Base-by-base conservation (phyloP, 1,140 invertebrate genomes). In the Pseudomyrmex sp. region DNA sequence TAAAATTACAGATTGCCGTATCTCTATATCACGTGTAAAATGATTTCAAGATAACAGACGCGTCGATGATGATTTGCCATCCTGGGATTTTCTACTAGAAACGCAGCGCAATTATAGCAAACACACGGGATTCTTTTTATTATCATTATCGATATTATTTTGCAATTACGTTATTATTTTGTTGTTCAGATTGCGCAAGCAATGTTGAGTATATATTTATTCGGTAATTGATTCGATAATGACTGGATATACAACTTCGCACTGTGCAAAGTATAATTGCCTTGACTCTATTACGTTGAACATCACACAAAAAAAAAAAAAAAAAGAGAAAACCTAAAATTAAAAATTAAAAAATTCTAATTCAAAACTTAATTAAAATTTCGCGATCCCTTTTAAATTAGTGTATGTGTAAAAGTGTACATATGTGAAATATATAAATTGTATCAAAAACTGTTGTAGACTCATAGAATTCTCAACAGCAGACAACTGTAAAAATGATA, bases 1-100 rank as follows among this genome's bases (percentile, higher is more conserved):
- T 20, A 70, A 88, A 62, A 52, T 63, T 62, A 68, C 62, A 68
- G 73, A 88, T 88, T 82, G 58, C 15, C 8, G 13, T 83, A 89
- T 89, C 85, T 82, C 35, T 35, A 23, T 76, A 23, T 76, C 84
- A 86, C 62, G 77, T 72, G 68, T 82, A 13, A 72, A 72, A 79
- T 54, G 56, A 70, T 83, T 85, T 54, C 73, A 35, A 82, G 79
- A 85, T 89, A 83, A 80, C 65, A 18, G 59, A 44, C 66, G 70
- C 69, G 68, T 83, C 68, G 63, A 79, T 82, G 68, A 50, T 72
- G 48, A 56, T 74, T 69, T 68, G n/a, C 61, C 23, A 58, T 62
- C 46, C 58, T 77, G 54, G 66, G 18, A 74, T 80, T 76, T 85
- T 69, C 52, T 69, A 69, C 35, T 48, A 68, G 74, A n/a, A 58